Conservation (phyloP, 2,113 vertebrate species). For the Chrysemys picta region DNA sequence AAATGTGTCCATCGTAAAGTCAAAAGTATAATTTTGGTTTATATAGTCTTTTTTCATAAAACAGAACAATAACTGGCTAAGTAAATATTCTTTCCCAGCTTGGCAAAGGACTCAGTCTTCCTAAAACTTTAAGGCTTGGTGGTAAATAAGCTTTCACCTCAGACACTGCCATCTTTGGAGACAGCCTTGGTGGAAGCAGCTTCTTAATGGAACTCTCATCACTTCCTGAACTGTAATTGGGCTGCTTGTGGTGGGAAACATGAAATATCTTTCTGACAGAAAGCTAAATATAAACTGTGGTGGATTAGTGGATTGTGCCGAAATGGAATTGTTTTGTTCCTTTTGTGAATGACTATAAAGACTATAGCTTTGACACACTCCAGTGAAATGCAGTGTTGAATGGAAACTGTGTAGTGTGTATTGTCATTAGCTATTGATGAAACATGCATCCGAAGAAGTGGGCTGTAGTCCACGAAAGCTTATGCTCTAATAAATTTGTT, state of each 20-base stretch:
- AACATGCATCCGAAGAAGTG: too few species aligned
- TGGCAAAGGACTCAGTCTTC: not conserved
- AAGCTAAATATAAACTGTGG: not conserved
- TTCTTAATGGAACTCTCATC: not conserved
- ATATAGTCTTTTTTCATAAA: conserved; percentile 28
- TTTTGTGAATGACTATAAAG: not conserved
- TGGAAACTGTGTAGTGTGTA: not conserved
- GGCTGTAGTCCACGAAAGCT: too few species aligned
- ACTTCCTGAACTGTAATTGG: not conserved
- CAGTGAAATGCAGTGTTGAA: not conserved
- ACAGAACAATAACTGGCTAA: conserved; percentile 55
- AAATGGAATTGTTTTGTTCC: not conserved
- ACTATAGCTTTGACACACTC: not conserved
- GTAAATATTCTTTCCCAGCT: conserved; percentile 39
- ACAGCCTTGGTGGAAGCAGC: not conserved
- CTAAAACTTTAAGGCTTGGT: conserved; percentile 12
- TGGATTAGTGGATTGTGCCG: not conserved
- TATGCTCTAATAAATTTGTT: too few species aligned
- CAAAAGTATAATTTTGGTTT: conserved; percentile 32
- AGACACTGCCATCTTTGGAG: conserved; percentile 5
- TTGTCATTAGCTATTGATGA: not conserved
- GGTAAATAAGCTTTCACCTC: conserved; percentile 28
- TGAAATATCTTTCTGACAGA: conserved; percentile 7
- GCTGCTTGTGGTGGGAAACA: not conserved
- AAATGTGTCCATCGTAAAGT: conserved; percentile 56